Conservation (phyloP, 2,113 vertebrate species). For the Pollachius pollachius region DNA sequence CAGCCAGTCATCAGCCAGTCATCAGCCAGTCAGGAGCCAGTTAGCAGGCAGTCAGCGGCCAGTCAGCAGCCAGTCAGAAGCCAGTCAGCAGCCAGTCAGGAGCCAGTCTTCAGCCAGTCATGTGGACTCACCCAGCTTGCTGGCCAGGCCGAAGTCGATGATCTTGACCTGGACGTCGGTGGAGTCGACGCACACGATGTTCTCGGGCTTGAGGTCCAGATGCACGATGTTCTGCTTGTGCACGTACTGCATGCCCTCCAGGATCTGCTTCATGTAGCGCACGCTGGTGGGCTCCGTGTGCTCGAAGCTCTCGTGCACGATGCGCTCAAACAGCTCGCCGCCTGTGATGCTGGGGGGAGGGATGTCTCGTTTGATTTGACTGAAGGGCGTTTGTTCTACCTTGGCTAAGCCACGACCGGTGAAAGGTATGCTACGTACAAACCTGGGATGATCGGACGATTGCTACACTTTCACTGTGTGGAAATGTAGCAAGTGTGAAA, state of each 20-base stretch:
- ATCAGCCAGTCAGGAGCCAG: too few species aligned
- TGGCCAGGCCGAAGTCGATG: conserved; percentile 84
- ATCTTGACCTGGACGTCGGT: conserved; percentile 79
- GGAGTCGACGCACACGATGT: conserved; percentile 80
- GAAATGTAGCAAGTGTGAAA: background rate
- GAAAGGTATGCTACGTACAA: too few species aligned
- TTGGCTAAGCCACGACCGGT: too few species aligned
- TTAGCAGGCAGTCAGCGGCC: too few species aligned
- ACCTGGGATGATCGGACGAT: too few species aligned
- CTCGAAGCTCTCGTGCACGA: conserved; percentile 80
- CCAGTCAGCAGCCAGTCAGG: too few species aligned
- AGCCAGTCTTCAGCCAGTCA: too few species aligned
- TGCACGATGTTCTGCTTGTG: conserved; percentile 79
- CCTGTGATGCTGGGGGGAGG: conserved; percentile 74
- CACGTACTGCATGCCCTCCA: conserved; percentile 82
- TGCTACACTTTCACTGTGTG: background rate
- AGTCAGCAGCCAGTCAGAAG: too few species aligned
- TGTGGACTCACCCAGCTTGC: conserved; percentile 74
- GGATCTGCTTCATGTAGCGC: conserved; percentile 84
- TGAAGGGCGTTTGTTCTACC: background rate
- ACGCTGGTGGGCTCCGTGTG: conserved; percentile 83
- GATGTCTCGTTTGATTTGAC: background rate
- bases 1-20: too few species aligned
- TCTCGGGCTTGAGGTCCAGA: conserved; percentile 87
- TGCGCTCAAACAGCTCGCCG: conserved; percentile 84